Evolutionary conservation across 2,113 vertebrate genomes (phyloP).

Genomic region (Trochalopteron elliotii): DNA sequence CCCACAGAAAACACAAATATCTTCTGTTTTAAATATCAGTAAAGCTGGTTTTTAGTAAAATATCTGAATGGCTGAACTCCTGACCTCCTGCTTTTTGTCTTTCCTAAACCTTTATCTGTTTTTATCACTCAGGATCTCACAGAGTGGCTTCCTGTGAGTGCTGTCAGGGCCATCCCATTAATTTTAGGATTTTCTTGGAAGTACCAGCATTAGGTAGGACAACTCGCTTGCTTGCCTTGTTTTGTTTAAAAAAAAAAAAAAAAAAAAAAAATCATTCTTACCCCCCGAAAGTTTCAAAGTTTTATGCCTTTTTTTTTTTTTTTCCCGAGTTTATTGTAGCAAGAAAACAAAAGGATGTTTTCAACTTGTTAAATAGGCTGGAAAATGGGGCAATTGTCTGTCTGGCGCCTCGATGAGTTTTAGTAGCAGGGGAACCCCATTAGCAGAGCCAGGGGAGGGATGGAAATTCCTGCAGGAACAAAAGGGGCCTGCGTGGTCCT

Average conservation of each 20-base stretch:
- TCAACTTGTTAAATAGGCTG: conserved; percentile 58
- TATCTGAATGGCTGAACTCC: not conserved
- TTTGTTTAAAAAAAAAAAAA: not conserved
- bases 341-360: conserved; percentile 24
- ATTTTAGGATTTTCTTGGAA: not conserved
- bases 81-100: not conserved
- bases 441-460: conserved; percentile 2
- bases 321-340: not conserved
- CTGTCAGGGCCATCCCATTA: not conserved
- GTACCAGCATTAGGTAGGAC: not conserved
- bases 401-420: conserved; percentile 3
- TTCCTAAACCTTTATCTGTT: not conserved
- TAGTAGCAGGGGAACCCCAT: not conserved
- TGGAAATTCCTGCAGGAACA: conserved; percentile 11
- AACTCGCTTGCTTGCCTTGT: not conserved
- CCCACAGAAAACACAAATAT: not conserved
- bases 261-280: not conserved
- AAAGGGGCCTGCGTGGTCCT: not conserved
- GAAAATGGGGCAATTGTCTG: conserved; percentile 54
- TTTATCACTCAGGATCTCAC: not conserved
- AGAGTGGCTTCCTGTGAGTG: not conserved
- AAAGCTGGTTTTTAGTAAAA: not conserved
- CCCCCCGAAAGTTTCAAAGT: not conserved
- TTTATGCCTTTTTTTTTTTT: not conserved
- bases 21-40: not conserved